phyloP scores from a whole-genome alignment of 2,888 invertebrate genomes.

The Mayetiola destructor region DNA sequence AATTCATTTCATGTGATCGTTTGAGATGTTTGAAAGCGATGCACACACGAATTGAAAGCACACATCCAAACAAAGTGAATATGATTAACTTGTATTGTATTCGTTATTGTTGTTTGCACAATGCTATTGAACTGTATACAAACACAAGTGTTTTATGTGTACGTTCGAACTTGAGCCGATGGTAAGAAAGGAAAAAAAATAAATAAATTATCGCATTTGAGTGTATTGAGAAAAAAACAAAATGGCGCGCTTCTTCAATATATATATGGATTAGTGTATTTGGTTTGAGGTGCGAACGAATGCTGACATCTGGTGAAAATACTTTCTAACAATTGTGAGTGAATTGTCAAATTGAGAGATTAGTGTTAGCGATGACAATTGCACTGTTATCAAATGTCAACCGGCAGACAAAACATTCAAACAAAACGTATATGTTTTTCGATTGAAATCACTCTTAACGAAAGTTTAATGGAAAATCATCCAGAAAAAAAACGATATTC shows the following conservation, averaged over 20 bases:
- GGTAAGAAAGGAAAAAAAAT: neutral
- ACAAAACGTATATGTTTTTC: too few relatives aligned
- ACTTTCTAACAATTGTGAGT: neutral
- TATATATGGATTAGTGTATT: neutral
- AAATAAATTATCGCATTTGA: neutral
- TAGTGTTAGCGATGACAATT: neutral
- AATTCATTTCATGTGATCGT: neutral
- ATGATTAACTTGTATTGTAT: too few relatives aligned
- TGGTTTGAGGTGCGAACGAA: neutral
- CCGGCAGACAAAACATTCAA: neutral
- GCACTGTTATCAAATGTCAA: neutral
- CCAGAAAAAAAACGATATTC: too few relatives aligned
- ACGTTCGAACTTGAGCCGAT: neutral
- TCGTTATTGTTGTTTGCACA: neutral
- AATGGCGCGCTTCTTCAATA: slow-evolving; percentile 5
- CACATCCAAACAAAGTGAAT: too few relatives aligned
- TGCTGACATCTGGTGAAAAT: slow-evolving; percentile 1
- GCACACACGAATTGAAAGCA: too few relatives aligned
- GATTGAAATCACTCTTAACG: too few relatives aligned
- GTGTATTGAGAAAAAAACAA: slow-evolving; percentile 5
- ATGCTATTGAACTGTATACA: neutral
- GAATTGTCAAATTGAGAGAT: slow-evolving; percentile 1
- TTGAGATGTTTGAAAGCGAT: too few relatives aligned
- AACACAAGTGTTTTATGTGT: neutral
- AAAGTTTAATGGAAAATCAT: too few relatives aligned